These are phyloP conservation scores for Centruroides vittatus DNA, from an alignment of 1,140 invertebrate species.

Conservation along the genomic window DNA sequence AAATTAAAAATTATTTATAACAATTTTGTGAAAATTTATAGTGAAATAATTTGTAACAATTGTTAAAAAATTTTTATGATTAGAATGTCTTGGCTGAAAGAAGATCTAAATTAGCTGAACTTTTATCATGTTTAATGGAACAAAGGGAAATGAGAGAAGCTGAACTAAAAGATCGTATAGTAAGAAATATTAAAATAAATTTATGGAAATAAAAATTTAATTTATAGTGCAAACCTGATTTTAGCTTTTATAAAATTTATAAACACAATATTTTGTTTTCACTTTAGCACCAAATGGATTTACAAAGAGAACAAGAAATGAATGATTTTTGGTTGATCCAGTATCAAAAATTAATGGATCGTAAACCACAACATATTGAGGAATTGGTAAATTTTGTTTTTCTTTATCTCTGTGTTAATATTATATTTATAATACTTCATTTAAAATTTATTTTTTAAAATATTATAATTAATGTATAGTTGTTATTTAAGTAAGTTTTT, in stretches of 20 bases:
- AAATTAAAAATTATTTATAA: too few relatives aligned
- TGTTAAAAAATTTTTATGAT: slow-evolving; percentile 4
- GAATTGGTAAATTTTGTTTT: slow-evolving; percentile 1
- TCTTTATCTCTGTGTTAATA: neutral
- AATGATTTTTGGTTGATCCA: slow-evolving; percentile 20
- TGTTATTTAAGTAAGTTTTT: neutral
- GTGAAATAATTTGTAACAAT: neutral
- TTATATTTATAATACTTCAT: neutral
- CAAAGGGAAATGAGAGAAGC: slow-evolving; percentile 13
- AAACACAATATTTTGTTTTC: too few relatives aligned
- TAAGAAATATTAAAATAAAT: neutral
- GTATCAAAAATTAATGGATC: slow-evolving; percentile 18
- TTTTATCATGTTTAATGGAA: slow-evolving; percentile 10
- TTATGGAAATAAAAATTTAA: too few relatives aligned
- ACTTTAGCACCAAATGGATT: slow-evolving; percentile 15
- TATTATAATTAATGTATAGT: neutral
- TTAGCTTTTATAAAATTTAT: too few relatives aligned
- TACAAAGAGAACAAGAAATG: slow-evolving; percentile 5
- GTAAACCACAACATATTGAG: slow-evolving; percentile 14
- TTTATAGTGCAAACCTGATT: too few relatives aligned
- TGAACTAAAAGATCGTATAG: slow-evolving; percentile 14
- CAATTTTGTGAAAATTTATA: too few relatives aligned
- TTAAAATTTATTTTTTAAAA: neutral
- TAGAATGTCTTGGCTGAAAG: slow-evolving; percentile 16
- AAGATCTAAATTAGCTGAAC: slow-evolving; percentile 12